A percentile compares a stretch with the other conserved stretches of the same genome.
These are phyloP conservation scores for Hylyphantes graminicola DNA, from an alignment of 1,140 invertebrate genomes.

Conservation along the genomic window DNA sequence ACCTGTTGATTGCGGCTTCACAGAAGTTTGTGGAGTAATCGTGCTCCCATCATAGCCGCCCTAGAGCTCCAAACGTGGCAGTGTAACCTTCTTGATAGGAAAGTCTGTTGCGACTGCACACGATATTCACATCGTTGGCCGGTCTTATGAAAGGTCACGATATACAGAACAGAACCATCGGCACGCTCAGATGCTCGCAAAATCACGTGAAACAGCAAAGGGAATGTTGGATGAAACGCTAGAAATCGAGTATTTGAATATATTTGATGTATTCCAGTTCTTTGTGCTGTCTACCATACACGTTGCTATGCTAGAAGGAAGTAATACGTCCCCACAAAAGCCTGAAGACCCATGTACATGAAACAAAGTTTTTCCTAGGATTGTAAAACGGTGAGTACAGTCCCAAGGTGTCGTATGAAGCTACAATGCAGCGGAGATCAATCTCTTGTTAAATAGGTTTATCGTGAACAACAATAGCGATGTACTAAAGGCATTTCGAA, in stretches of 20 bases:
- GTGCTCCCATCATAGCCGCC: neutral
- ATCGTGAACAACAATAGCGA: conserved; percentile 16
- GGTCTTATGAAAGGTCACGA: neutral
- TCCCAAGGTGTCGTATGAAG: too few species aligned
- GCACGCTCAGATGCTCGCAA: conserved; percentile 2
- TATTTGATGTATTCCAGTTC: too few species aligned
- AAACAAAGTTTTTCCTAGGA: too few species aligned
- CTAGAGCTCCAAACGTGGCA: neutral
- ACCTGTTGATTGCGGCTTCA: neutral
- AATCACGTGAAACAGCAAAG: conserved; percentile 1
- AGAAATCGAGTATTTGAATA: too few species aligned
- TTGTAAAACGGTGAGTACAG: too few species aligned
- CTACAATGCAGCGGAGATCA: too few species aligned
- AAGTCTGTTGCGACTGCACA: conserved; percentile 25
- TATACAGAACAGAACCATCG: neutral
- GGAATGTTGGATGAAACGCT: neutral
- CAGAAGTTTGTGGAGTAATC: neutral
- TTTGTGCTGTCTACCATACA: too few species aligned
- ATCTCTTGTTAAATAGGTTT: too few species aligned
- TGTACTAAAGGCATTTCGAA: conserved; percentile 3
- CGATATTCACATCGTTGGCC: neutral
- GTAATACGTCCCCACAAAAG: too few species aligned
- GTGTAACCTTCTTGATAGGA: conserved; percentile 1
- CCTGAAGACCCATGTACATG: too few species aligned
- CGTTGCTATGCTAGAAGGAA: too few species aligned